Evolutionary conservation across 1,140 invertebrate genomes (phyloP), one percentile per base, ranked within the genome.

Genomic region (Kradibia gibbosae): DNA sequence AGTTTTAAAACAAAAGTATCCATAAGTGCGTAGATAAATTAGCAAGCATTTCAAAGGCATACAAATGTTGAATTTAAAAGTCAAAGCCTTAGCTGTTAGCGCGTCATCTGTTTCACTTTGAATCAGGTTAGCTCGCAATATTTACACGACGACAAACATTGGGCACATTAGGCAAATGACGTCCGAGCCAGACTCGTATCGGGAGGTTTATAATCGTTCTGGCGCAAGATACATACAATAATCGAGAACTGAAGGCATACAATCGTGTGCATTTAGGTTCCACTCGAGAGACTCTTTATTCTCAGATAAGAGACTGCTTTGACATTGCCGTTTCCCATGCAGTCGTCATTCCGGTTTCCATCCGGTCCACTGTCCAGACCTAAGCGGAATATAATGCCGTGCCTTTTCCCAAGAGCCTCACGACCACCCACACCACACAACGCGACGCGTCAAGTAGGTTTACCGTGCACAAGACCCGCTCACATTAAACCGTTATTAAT

Each of bases 401-500:
- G 28, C 17, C 74, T 84, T 83, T 50, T 74, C 60, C 28, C 65
- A 39, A 31, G 79, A 82, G 73, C 48, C n/a, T n/a, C 50, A 62
- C 20, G 25, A 34, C 1, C 60, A 17, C 60, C 60, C 53, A n/a
- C 53, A 17, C 13, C 48, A 2, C 55, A 22, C 3, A 1, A 2
- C 34, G 34, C 48, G 42, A 53, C 78, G 55, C 57, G 50, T 78
- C 78, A 82, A 85, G 78, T 75, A 71, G 78, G 36, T 78, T 78
- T 81, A 86, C 84, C 76, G 71, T 76, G 62, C 71, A 70, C 82
- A 71, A 28, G 36, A 84, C 83, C 83, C 84, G 83, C 86, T 83
- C 83, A 82, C 85, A 84, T 84, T 88, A 87, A 88, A 87, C 86
- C 86, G 83, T 87, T 88, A 89, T 89, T 88, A 89, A 89, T 89